These are phyloP conservation scores for Lasioglossum zephyrum DNA, from an alignment of 2,888 invertebrate genomes.

Conservation along the genomic window DNA sequence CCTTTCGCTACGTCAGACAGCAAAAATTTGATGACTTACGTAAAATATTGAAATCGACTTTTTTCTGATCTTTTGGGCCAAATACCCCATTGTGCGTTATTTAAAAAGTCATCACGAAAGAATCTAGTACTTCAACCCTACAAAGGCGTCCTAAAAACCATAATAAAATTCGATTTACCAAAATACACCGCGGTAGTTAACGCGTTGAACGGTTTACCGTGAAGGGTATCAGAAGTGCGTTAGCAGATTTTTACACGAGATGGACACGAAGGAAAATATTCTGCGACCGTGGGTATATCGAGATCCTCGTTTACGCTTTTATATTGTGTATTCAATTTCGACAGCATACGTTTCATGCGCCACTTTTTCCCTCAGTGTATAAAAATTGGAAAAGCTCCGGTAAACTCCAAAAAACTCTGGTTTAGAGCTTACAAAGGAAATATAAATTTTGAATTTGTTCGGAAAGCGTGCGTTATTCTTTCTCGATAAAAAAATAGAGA, in stretches of 20 bases:
- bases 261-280: neutral
- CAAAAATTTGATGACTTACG: too few species aligned
- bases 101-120: too few species aligned
- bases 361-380: neutral
- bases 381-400: neutral
- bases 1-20: too few species aligned
- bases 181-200: neutral
- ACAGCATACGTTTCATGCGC: neutral
- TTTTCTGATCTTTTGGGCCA: too few species aligned
- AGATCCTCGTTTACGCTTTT: neutral
- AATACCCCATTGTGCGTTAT: too few species aligned
- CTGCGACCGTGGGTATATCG: neutral
- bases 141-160: neutral
- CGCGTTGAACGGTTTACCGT: neutral
- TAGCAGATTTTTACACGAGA: neutral
- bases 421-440: neutral
- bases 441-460: neutral
- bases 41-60: too few species aligned
- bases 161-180: neutral
- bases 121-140: neutral
- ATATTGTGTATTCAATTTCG: conserved; percentile 1
- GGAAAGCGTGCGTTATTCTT: neutral
- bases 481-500: neutral
- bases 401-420: neutral
- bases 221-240: neutral